Percentiles rank a stretch among this genome's conserved stretches.
Conservation (phyloP, 1,140 invertebrate genomes). For the Sycophaga agraensis region DNA sequence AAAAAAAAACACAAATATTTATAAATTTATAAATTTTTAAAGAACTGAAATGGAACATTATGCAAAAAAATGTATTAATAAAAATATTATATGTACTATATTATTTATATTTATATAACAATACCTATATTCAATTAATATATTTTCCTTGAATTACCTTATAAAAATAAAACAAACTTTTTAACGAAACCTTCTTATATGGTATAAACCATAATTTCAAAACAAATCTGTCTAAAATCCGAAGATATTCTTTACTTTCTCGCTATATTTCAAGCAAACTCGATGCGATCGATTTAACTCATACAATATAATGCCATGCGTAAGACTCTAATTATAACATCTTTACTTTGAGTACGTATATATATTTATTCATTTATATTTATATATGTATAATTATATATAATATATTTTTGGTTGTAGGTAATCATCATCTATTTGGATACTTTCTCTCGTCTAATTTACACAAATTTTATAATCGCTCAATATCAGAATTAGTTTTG, state of each 20-base stretch:
- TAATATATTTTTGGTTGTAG: slow-evolving; percentile 39
- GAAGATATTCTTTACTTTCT: not conserved
- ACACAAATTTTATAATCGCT: slow-evolving; percentile 43
- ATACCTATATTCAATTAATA: slow-evolving; percentile 1
- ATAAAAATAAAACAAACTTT: slow-evolving; percentile 6
- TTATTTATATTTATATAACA: slow-evolving; percentile 4
- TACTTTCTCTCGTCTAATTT: slow-evolving; percentile 55
- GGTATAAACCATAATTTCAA: not conserved
- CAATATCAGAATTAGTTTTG: slow-evolving; percentile 40
- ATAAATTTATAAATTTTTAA: not conserved
- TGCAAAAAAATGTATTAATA: slow-evolving; percentile 5
- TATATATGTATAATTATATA: slow-evolving; percentile 32
- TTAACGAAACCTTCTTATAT: slow-evolving; percentile 6
- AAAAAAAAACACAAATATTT: not conserved
- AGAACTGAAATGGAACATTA: not conserved
- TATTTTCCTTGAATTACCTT: not conserved
- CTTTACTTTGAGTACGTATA: slow-evolving; percentile 31
- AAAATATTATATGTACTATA: too few relatives aligned
- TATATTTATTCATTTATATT: slow-evolving; percentile 26
- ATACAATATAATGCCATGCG: slow-evolving; percentile 21
- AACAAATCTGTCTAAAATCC: not conserved
- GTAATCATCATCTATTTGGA: slow-evolving; percentile 41
- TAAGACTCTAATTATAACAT: slow-evolving; percentile 32
- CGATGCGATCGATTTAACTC: slow-evolving; percentile 11
- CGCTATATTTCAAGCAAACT: slow-evolving; percentile 8